These are phyloP conservation scores for Pachyramphus minor DNA, from an alignment of 2,113 vertebrate species.

Conservation along the genomic window DNA sequence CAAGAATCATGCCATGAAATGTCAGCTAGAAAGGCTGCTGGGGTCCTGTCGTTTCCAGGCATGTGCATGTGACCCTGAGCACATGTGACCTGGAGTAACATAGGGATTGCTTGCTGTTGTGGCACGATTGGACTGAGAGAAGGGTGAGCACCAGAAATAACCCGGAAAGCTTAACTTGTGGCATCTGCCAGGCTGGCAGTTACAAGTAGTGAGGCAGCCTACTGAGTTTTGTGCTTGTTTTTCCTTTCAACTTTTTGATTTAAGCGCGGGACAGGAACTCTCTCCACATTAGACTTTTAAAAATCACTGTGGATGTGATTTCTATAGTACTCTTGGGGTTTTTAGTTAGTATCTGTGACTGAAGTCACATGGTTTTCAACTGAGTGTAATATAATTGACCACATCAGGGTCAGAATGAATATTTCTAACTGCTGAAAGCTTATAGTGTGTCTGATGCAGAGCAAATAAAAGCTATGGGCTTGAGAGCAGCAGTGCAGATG, in stretches of 20 bases:
- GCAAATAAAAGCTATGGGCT: neutral
- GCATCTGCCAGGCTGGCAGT: neutral
- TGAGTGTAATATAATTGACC: neutral
- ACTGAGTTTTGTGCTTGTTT: neutral
- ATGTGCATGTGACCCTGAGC: neutral
- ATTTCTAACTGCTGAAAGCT: neutral
- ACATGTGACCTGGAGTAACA: neutral
- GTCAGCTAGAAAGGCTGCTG: neutral
- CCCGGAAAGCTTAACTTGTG: neutral
- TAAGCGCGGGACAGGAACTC: neutral
- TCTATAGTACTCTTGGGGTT: neutral
- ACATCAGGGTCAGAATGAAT: neutral
- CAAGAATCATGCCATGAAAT: neutral
- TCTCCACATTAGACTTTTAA: neutral
- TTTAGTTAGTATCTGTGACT: neutral
- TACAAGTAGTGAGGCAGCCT: neutral
- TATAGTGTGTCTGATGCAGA: neutral
- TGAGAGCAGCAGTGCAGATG: neutral
- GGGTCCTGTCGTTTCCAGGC: neutral
- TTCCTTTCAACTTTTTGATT: neutral
- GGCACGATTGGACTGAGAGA: neutral
- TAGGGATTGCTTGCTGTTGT: neutral
- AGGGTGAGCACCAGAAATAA: neutral
- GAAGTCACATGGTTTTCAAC: neutral
- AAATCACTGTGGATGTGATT: neutral